phyloP scores from a whole-genome alignment of 2,888 invertebrate genomes.

The Zele albiditarsus region DNA sequence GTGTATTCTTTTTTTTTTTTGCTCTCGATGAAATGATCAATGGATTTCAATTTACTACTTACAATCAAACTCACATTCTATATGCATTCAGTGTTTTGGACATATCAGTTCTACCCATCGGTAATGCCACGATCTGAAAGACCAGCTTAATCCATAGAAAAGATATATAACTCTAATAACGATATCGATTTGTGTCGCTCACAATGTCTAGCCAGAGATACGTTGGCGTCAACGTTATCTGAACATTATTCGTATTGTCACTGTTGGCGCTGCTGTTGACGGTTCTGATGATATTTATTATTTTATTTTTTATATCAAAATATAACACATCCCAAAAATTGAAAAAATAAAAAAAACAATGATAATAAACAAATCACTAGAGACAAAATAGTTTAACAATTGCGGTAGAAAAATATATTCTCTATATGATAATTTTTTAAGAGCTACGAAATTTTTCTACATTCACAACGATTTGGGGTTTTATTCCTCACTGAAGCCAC shows the following conservation, averaged over 20 bases:
- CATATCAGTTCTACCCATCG: conserved; percentile 76
- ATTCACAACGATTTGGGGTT: conserved; percentile 37
- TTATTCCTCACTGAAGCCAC: conserved; percentile 42
- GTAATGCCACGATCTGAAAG: conserved; percentile 55
- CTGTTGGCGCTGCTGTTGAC: not conserved
- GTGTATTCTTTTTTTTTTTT: too few relatives aligned
- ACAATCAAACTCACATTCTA: conserved; percentile 94
- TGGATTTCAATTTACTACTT: conserved; percentile 74
- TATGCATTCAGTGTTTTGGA: conserved; percentile 93
- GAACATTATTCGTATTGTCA: conserved; percentile 15
- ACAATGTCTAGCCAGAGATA: conserved; percentile 20
- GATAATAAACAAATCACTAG: not conserved
- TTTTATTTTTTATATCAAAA: conserved; percentile 11
- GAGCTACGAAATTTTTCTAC: conserved; percentile 19
- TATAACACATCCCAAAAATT: not conserved
- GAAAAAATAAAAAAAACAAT: not conserved
- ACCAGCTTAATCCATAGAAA: conserved; percentile 57
- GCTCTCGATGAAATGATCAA: not conserved
- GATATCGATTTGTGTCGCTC: conserved; percentile 46
- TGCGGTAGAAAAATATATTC: conserved; percentile 41
- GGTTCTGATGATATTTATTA: not conserved
- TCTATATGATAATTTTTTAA: conserved; percentile 11
- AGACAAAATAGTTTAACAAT: conserved; percentile 16
- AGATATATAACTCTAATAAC: conserved; percentile 50
- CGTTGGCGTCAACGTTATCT: conserved; percentile 5